A percentile compares a stretch with the other conserved stretches of the same genome.
Conservation (phyloP, 2,888 invertebrate species). For the Tachina lurida region DNA sequence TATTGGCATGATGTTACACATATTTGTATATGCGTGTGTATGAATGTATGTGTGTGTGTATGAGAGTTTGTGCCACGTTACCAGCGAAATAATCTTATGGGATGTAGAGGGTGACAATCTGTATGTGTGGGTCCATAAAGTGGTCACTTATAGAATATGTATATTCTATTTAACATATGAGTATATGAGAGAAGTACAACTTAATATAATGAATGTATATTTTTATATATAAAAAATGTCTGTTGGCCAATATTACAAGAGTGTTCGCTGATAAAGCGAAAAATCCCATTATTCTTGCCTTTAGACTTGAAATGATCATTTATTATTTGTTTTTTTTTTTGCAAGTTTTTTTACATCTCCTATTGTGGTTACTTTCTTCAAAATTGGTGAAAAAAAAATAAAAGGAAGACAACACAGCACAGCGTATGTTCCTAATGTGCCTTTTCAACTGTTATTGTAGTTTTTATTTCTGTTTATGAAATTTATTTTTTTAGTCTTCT, state of each 20-base stretch:
- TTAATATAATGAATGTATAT: constrained; percentile 58
- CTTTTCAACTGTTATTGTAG: constrained; percentile 72
- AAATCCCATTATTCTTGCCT: constrained; percentile 76
- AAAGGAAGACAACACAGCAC: constrained; percentile 32
- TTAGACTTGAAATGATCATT: constrained; percentile 79
- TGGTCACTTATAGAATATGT: constrained; percentile 58
- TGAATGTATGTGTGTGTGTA: too few species aligned
- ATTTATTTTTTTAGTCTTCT: constrained; percentile 10
- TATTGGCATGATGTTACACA: constrained; percentile 19
- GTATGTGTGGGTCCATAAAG: constrained; percentile 44
- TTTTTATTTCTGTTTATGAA: constrained; percentile 54
- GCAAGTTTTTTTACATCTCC: constrained; percentile 2
- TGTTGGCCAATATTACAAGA: constrained; percentile 20
- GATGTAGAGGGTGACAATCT: constrained; percentile 55
- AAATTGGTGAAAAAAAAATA: constrained; percentile 33
- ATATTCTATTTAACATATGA: constrained; percentile 58
- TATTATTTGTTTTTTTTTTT: constrained; percentile 75
- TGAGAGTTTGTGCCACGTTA: not conserved
- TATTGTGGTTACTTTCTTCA: constrained; percentile 38
- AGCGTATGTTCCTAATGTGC: constrained; percentile 80
- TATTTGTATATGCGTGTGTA: not conserved
- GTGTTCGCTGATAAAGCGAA: constrained; percentile 74
- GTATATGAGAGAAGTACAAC: constrained; percentile 39
- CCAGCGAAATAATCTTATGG: not conserved
- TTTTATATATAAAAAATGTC: constrained; percentile 7